phyloP scores from a whole-genome alignment of 2,888 invertebrate genomes.

The Labia minor region DNA sequence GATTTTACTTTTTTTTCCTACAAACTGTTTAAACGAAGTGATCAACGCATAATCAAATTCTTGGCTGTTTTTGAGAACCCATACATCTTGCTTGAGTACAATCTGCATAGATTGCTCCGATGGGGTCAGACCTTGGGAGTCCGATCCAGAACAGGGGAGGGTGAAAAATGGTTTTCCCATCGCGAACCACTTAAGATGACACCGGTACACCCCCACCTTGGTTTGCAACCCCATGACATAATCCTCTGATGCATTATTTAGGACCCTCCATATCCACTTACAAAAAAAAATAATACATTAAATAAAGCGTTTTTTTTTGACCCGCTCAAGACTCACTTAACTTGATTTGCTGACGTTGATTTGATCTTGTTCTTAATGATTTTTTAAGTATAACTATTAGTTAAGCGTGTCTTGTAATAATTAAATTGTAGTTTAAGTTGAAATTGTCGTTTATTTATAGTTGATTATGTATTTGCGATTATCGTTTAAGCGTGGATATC shows the following conservation, averaged over 20 bases:
- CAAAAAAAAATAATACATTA: neutral
- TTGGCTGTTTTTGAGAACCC: neutral
- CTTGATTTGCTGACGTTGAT: too few species aligned
- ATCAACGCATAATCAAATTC: neutral
- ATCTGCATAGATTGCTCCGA: neutral
- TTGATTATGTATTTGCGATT: neutral
- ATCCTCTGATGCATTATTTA: slow-evolving; percentile 9
- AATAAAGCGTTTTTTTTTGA: neutral
- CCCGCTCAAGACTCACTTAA: too few species aligned
- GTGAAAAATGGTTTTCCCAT: slow-evolving; percentile 13
- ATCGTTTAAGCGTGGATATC: neutral
- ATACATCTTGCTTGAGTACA: neutral
- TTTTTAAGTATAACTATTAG: too few species aligned
- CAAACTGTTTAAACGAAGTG: too few species aligned
- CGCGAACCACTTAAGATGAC: slow-evolving; percentile 7
- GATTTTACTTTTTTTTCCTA: too few species aligned
- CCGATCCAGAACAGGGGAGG: neutral
- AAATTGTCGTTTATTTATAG: too few species aligned
- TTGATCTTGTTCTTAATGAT: too few species aligned
- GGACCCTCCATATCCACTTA: neutral
- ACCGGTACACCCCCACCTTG: neutral
- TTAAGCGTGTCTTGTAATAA: too few species aligned
- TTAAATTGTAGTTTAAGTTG: too few species aligned
- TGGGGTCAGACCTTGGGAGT: neutral
- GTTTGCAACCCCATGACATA: neutral